Evolutionary conservation across 1,140 invertebrate genomes (phyloP).

Genomic region (Pachyrhynchus sulphureomaculatus): DNA sequence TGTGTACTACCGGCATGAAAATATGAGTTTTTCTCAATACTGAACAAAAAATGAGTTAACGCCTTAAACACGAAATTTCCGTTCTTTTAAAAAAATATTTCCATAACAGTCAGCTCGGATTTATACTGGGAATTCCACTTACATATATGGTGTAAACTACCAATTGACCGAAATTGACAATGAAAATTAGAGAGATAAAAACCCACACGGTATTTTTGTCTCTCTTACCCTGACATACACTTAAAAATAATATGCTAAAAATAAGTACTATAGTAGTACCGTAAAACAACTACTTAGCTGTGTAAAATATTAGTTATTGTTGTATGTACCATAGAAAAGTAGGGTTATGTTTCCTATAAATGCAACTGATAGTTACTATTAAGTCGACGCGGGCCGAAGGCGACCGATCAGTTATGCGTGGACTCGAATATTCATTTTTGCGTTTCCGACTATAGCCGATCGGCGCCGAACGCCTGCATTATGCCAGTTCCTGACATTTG

Average conservation of each 20-base stretch:
- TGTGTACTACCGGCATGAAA: too few species aligned
- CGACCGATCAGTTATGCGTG: too few species aligned
- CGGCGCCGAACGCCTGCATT: neutral
- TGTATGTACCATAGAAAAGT: constrained; percentile 49
- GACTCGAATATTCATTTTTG: too few species aligned
- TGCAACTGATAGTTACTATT: constrained; percentile 54
- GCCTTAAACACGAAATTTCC: too few species aligned
- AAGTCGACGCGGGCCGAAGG: constrained; percentile 25
- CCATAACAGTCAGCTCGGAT: too few species aligned
- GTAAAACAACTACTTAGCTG: constrained; percentile 25
- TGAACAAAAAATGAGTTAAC: too few species aligned
- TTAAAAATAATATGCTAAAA: neutral
- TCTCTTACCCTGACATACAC: neutral
- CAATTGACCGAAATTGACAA: too few species aligned
- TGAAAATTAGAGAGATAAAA: too few species aligned
- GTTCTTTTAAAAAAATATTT: too few species aligned
- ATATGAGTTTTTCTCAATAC: too few species aligned
- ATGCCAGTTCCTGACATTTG: constrained; percentile 47
- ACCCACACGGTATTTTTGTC: neutral
- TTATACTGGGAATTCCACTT: too few species aligned
- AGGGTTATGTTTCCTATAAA: constrained; percentile 52
- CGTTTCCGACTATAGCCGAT: neutral
- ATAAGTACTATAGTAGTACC: neutral
- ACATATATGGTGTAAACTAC: neutral
- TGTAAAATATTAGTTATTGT: constrained; percentile 51